Base-by-base conservation (phyloP, 2,888 invertebrate species). In the Drosophila anomalata region DNA sequence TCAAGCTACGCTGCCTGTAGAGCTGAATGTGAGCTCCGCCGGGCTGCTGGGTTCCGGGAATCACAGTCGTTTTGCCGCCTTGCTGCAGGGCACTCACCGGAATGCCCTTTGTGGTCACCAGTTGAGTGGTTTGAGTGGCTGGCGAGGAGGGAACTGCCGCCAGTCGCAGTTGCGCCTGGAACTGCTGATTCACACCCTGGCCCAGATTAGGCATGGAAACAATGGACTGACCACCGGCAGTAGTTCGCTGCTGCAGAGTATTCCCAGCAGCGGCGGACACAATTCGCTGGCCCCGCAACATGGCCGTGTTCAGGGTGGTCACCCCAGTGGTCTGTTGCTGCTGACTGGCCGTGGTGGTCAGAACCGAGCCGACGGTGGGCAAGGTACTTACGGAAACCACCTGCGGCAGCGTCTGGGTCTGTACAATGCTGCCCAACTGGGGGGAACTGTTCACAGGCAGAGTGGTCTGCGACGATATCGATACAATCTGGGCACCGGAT, bases 351-450 rank as follows among this genome's bases (percentile, higher is more conserved):
- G 91, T 89, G 44, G 92, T 85, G 75, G 93, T 88, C 77, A 93
- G 67, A 73, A 92, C 83, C 59, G 92, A 78, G 76, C 91, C 87
- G 73, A 90, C 86, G 69, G 90, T 88, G 81, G 93, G 88, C 62
- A 92, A 73, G 44, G 92, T 90, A 58, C 93, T 89, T 46, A 93
- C 90, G 14, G 92, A 91, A 2, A 93, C 91, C 33, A 93, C 91
- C 74, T 92, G 92, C 0, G 92, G 90, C 59, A 91, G 53, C 59
- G 89, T 78, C 50, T 91, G 84, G 0, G 92, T 91, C 59, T 92
- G 92, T 3, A 92, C 91, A 55, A 92, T 84, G 54, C 90, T 90
- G 17, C 88, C 88, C 66, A 89, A 79, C 12, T 89, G 88, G 14
- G 89, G 89, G 0, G 91, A 78, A 2, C 87, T 83, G 29, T 88